Evolutionary conservation across 2,888 invertebrate species (phyloP).

Genomic region (Zygothrica quintamaculata): DNA sequence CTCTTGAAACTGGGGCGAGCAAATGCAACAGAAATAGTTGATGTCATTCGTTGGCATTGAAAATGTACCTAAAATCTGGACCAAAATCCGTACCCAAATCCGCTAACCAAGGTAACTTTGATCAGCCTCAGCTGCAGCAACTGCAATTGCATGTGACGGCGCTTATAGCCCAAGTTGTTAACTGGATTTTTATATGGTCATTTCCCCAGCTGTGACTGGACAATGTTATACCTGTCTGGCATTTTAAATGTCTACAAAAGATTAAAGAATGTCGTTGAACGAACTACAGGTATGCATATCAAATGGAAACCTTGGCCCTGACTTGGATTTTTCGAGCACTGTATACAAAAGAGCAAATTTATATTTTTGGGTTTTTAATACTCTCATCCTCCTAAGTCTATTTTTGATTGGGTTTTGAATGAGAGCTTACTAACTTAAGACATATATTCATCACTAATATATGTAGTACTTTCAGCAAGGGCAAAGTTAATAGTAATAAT

Average conservation of each 20-base stretch:
- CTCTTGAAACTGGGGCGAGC: constrained; percentile 47
- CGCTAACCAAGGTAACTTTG: constrained; percentile 34
- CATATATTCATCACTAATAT: not conserved
- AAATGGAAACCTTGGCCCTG: constrained; percentile 64
- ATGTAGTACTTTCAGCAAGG: constrained; percentile 18
- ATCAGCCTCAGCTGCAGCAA: constrained; percentile 30
- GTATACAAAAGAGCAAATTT: constrained; percentile 41
- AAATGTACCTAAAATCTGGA: constrained; percentile 18
- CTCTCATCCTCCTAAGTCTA: not conserved
- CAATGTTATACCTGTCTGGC: constrained; percentile 21
- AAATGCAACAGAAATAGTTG: constrained; percentile 33
- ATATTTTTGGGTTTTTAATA: constrained; percentile 31
- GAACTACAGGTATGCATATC: constrained; percentile 39
- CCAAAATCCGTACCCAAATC: constrained; percentile 11
- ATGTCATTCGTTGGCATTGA: constrained; percentile 37
- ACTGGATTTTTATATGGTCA: constrained; percentile 5
- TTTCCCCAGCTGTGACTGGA: too few relatives aligned
- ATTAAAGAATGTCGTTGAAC: constrained; percentile 52
- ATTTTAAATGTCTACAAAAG: constrained; percentile 30
- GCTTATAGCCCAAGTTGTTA: constrained; percentile 1
- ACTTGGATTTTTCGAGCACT: constrained; percentile 45
- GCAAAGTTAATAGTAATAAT: not conserved
- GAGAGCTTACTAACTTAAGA: constrained; percentile 26
- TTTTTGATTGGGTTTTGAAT: constrained; percentile 7
- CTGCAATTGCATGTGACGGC: constrained; percentile 32